Conservation (phyloP, 2,888 invertebrate genomes). For the Graphium colonna region DNA sequence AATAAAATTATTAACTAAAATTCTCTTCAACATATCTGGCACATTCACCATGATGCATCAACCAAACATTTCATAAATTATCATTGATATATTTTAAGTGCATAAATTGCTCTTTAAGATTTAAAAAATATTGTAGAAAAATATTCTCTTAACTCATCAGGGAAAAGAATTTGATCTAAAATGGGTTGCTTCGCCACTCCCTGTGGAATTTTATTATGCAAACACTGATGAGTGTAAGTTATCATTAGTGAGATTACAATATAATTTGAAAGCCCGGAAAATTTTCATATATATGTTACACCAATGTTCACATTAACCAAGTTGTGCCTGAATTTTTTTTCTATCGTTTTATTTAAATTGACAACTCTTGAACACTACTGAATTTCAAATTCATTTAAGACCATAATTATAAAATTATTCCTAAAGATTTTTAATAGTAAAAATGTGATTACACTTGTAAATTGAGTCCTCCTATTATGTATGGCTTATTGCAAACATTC, state of each 20-base stretch:
- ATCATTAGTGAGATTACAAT: constrained; percentile 67
- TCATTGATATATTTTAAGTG: constrained; percentile 68
- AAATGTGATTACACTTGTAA: constrained; percentile 18
- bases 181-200: constrained; percentile 46
- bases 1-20: constrained; percentile 79
- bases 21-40: constrained; percentile 77
- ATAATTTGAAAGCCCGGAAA: constrained; percentile 17
- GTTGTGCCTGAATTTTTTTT: constrained; percentile 4
- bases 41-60: constrained; percentile 72
- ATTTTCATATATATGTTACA: not conserved
- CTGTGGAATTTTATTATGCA: constrained; percentile 44
- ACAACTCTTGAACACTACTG: constrained; percentile 8
- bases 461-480: not conserved
- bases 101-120: constrained; percentile 66
- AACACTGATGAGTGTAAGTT: constrained; percentile 46
- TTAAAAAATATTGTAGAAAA: constrained; percentile 78
- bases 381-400: constrained; percentile 8
- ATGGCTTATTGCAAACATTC: not conserved
- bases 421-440: constrained; percentile 9
- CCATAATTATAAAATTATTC: constrained; percentile 5
- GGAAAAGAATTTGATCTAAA: constrained; percentile 61
- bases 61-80: constrained; percentile 64
- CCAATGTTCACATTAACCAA: not conserved
- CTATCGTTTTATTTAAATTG: constrained; percentile 13
- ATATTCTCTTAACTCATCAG: constrained; percentile 73